A percentile compares a stretch with the other conserved stretches of the same genome.
Conservation (phyloP, 1,140 invertebrate species). For the Pseudomyrmex sp. region DNA sequence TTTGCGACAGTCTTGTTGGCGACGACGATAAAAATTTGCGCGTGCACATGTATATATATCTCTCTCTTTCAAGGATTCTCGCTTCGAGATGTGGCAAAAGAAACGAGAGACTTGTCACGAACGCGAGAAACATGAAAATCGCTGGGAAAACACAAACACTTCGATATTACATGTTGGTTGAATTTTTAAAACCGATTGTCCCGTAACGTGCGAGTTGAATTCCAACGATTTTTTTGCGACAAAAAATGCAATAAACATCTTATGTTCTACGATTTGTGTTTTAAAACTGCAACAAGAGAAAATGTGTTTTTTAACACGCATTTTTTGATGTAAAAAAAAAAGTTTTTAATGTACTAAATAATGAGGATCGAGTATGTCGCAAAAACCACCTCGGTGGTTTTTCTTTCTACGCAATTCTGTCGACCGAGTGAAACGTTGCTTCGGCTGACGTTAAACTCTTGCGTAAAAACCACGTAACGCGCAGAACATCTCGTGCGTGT, state of each 20-base stretch:
- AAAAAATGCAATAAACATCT: no score
- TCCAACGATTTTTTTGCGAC: not conserved
- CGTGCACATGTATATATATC: not conserved
- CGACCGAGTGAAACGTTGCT: not conserved
- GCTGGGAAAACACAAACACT: conserved; percentile 21
- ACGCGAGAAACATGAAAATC: conserved; percentile 18
- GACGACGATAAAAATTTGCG: conserved; percentile 19
- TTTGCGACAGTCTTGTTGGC: not conserved
- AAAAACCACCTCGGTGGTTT: not conserved
- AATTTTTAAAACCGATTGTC: conserved; percentile 18
- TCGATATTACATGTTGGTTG: not conserved
- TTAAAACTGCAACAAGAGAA: not conserved
- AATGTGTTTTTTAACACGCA: no score
- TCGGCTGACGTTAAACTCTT: not conserved
- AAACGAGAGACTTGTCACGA: not conserved
- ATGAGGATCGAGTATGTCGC: not conserved
- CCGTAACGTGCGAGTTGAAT: not conserved
- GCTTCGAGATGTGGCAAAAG: conserved; percentile 5
- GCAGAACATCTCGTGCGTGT: not conserved
- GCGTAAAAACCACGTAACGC: not conserved
- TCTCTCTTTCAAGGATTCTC: conserved; percentile 23
- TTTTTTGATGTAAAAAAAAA: no score
- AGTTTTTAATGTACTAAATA: not conserved
- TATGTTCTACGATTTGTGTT: no score
- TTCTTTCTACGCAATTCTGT: not conserved